A percentile compares a stretch with the other conserved stretches of the same genome.
Evolutionary conservation across 2,797 vertebrate species (phyloP).

Genomic region (Philypnodon macrostomus): DNA sequence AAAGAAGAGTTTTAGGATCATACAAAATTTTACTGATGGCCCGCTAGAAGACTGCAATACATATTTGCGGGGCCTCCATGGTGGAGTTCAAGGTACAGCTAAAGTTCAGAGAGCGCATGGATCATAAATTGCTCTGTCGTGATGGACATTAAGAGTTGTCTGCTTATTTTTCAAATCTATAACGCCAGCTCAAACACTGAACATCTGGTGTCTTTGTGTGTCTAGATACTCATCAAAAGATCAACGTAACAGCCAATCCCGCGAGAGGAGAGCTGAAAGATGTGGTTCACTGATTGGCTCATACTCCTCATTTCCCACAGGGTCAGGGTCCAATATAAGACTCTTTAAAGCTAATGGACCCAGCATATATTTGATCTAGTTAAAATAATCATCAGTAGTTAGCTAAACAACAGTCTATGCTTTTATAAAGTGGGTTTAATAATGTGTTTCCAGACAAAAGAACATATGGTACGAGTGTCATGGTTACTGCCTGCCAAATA

Average conservation of each 20-base stretch:
- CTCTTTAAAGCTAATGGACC: slow-evolving; percentile 3
- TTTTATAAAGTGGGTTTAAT: background rate
- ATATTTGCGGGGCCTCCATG: background rate
- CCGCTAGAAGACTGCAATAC: background rate
- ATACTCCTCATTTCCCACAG: slow-evolving; percentile 5
- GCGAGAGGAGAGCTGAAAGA: slow-evolving; percentile 19
- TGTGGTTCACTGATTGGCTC: slow-evolving; percentile 12
- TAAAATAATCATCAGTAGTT: background rate
- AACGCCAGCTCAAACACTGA: slow-evolving; percentile 50
- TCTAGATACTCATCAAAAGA: slow-evolving; percentile 42
- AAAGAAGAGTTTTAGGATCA: no score
- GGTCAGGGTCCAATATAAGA: slow-evolving; percentile 2
- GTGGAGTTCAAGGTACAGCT: slow-evolving; percentile 8
- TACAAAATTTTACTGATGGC: slow-evolving; percentile 4
- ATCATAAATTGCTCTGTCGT: slow-evolving; percentile 18
- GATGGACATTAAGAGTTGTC: slow-evolving; percentile 9
- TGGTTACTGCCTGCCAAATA: slow-evolving; percentile 1
- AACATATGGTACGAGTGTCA: background rate
- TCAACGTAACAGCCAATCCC: slow-evolving; percentile 22
- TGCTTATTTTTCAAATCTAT: slow-evolving; percentile 13
- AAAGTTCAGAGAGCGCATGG: slow-evolving; percentile 14
- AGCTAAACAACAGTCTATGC: background rate
- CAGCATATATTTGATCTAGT: no score
- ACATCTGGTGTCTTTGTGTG: slow-evolving; percentile 47
- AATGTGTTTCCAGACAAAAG: background rate